phyloP scores from a whole-genome alignment of 2,797 vertebrate species.

The Argentina silus region DNA sequence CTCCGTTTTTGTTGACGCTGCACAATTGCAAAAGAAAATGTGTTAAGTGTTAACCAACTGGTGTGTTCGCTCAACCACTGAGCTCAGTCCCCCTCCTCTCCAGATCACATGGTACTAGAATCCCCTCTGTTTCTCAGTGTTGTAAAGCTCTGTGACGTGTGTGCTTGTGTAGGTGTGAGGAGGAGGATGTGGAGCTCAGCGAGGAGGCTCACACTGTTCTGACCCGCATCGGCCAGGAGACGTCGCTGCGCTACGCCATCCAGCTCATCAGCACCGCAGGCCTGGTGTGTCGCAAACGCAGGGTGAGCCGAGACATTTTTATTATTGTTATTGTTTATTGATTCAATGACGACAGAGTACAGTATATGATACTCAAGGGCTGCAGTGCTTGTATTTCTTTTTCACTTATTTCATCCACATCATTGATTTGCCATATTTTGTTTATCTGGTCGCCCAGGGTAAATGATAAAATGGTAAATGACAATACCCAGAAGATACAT shows the following conservation, averaged over 20 bases:
- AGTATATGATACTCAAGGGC: background rate
- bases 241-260: slow-evolving; percentile 92
- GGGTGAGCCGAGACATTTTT: slow-evolving; percentile 69
- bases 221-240: slow-evolving; percentile 94
- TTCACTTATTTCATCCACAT: background rate
- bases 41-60: no score
- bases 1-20: no score
- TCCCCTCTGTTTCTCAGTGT: no score
- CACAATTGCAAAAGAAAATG: no score
- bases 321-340: background rate
- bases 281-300: slow-evolving; percentile 91
- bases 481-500: background rate
- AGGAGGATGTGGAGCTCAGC: slow-evolving; percentile 93
- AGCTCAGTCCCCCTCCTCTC: no score
- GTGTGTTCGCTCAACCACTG: no score
- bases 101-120: no score
- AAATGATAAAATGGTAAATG: no score
- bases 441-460: background rate
- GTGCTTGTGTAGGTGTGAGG: slow-evolving; percentile 83
- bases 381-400: background rate
- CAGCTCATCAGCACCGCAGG: slow-evolving; percentile 95
- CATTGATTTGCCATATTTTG: background rate
- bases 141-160: no score
- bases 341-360: background rate
- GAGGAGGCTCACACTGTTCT: slow-evolving; percentile 93